Percentiles rank a stretch among this genome's conserved stretches.
phyloP scores from a whole-genome alignment of 2,888 invertebrate species.

The Maniola hyperantus region DNA sequence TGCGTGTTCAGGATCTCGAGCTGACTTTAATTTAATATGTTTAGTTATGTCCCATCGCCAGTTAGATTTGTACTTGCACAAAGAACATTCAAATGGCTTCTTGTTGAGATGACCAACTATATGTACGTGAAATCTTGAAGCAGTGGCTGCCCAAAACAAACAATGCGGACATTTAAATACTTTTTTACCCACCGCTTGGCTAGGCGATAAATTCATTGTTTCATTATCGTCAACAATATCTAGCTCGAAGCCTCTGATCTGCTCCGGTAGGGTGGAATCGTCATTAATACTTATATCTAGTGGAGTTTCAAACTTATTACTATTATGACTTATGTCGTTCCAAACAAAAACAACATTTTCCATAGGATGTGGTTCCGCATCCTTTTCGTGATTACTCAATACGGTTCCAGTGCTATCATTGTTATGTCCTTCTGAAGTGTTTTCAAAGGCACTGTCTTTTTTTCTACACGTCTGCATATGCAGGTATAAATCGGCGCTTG shows the following conservation, averaged over 20 bases:
- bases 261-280: conserved; percentile 70
- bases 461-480: conserved; percentile 89
- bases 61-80: conserved; percentile 96
- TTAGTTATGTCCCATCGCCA: conserved; percentile 99
- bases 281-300: conserved; percentile 74
- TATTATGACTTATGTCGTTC: conserved; percentile 85
- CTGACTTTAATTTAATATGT: conserved; percentile 95
- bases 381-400: conserved; percentile 59
- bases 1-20: conserved; percentile 91
- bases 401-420: conserved; percentile 59
- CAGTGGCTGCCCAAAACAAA: conserved; percentile 95
- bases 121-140: conserved; percentile 96
- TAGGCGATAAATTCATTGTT: conserved; percentile 84
- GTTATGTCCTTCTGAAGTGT: conserved; percentile 58
- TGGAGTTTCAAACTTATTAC: conserved; percentile 67
- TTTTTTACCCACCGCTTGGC: conserved; percentile 86
- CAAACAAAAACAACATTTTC: conserved; percentile 92
- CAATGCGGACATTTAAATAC: conserved; percentile 97
- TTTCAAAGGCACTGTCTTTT: conserved; percentile 57
- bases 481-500: conserved; percentile 88
- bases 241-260: conserved; percentile 61
- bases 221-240: conserved; percentile 76
- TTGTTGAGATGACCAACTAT: conserved; percentile 96
- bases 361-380: conserved; percentile 86
- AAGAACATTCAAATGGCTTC: conserved; percentile 97